Evolutionary conservation across 2,797 vertebrate species (phyloP).

Genomic region (Sebastolobus alascanus): DNA sequence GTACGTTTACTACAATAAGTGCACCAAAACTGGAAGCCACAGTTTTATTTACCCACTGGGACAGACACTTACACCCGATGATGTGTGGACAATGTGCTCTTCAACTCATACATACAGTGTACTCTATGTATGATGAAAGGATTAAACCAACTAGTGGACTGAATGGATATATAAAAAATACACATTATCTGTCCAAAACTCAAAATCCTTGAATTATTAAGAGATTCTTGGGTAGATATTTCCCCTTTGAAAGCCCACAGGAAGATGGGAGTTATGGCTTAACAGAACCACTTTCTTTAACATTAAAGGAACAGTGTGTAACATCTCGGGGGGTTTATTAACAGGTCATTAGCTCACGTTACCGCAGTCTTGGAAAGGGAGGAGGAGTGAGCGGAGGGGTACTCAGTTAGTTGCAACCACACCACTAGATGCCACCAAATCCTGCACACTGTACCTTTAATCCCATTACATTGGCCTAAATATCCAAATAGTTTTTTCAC

Average conservation of each 20-base stretch:
- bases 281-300: too few relatives aligned
- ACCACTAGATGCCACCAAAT: too few relatives aligned
- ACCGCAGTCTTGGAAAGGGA: too few relatives aligned
- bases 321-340: too few relatives aligned
- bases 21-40: not conserved
- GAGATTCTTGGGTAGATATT: not conserved
- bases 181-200: not conserved
- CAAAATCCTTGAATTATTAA: slow-evolving; percentile 2
- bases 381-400: too few relatives aligned
- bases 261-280: too few relatives aligned
- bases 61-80: not conserved
- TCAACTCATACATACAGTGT: not conserved
- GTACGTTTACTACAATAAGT: not conserved
- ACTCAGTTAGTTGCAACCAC: too few relatives aligned
- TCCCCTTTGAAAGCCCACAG: not conserved
- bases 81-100: not conserved
- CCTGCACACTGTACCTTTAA: too few relatives aligned
- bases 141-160: not conserved
- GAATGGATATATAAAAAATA: too few relatives aligned
- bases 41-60: not conserved
- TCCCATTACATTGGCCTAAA: not conserved
- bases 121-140: not conserved
- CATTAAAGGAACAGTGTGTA: too few relatives aligned
- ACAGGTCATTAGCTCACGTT: too few relatives aligned
- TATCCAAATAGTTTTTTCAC: not conserved